These are phyloP conservation scores for Euglossa dilemma DNA, from an alignment of 1,140 invertebrate genomes.

Conservation along the genomic window DNA sequence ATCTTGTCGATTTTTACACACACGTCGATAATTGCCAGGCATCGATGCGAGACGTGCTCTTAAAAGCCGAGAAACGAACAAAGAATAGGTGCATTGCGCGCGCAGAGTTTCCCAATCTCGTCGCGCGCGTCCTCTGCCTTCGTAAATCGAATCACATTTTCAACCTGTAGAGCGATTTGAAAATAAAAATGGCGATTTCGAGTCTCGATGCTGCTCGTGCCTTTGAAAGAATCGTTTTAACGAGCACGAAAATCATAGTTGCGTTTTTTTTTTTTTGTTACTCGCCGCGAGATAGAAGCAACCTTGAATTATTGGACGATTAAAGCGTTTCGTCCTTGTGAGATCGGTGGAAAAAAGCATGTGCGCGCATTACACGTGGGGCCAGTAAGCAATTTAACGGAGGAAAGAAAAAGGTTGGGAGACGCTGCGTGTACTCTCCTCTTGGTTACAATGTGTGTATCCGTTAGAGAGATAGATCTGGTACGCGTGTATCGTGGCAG, in stretches of 20 bases:
- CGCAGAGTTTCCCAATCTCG: constrained; percentile 23
- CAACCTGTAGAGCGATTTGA: not conserved
- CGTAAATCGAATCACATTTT: not conserved
- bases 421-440: not conserved
- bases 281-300: not conserved
- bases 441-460: not conserved
- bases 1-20: constrained; percentile 45
- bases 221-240: no score
- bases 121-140: not conserved
- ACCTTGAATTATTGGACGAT: not conserved
- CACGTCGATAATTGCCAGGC: constrained; percentile 50
- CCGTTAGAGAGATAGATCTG: not conserved
- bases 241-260: not conserved
- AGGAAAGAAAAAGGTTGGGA: constrained; percentile 8
- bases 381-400: not conserved
- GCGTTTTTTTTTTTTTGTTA: not conserved
- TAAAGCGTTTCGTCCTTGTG: not conserved
- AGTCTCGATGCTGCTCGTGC: not conserved
- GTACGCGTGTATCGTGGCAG: not conserved
- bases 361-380: not conserved
- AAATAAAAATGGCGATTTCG: no score
- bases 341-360: not conserved
- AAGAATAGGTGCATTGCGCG: constrained; percentile 12
- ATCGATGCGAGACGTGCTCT: constrained; percentile 57
- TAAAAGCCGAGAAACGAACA: constrained; percentile 47